Evolutionary conservation across 2,113 vertebrate genomes (phyloP).

Genomic region (Irena cyanogastra): DNA sequence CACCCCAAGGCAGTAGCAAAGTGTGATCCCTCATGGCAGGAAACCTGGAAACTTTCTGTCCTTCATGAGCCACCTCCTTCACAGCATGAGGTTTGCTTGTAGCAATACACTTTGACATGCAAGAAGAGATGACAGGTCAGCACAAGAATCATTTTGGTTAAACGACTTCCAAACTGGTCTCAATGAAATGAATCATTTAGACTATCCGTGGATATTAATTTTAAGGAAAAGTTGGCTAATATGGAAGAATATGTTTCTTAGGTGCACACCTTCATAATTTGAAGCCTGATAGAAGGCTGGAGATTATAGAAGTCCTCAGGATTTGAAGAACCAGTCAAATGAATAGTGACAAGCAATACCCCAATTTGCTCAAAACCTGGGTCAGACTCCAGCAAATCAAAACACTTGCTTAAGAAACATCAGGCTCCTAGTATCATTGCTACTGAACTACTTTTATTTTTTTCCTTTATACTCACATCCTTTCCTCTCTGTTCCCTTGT

Average conservation of each 20-base stretch:
- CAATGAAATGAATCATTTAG: background rate
- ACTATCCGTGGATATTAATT: background rate
- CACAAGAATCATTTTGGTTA: accelerated
- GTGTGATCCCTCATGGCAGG: background rate
- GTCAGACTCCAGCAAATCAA: background rate
- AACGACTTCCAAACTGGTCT: background rate
- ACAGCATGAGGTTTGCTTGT: background rate
- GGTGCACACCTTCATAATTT: background rate
- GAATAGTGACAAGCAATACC: background rate
- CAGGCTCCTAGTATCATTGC: background rate
- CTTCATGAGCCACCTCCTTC: background rate
- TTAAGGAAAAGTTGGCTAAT: background rate
- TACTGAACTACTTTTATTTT: background rate
- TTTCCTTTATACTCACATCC: background rate
- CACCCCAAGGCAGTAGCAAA: accelerated
- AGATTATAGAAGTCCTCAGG: background rate
- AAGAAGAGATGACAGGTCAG: background rate
- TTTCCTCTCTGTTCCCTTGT: background rate
- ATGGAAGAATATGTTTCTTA: background rate
- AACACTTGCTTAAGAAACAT: background rate
- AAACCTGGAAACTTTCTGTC: background rate
- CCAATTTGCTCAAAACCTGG: background rate
- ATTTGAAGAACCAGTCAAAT: background rate
- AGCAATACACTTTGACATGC: accelerated
- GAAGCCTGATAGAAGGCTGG: background rate